Evolutionary conservation across 2,888 invertebrate genomes (phyloP), one percentile per base, ranked within the genome.

Genomic region (Hypena proboscidalis): DNA sequence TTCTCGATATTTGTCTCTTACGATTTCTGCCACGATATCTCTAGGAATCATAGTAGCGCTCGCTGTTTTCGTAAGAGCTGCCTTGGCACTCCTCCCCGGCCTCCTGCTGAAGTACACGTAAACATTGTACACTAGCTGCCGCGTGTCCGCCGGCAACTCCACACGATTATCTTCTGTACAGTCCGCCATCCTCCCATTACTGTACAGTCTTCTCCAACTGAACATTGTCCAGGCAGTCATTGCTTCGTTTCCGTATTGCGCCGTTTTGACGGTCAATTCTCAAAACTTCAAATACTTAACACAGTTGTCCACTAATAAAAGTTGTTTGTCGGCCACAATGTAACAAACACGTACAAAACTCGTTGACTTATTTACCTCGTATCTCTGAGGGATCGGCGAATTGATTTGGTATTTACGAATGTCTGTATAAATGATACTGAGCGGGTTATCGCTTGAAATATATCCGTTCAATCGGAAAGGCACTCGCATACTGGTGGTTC

Each of bases 191-290:
- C 75, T 77, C 6, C 85, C 83, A 45, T 68, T 88, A 67, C 69
- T 89, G 68, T 90, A 90, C 26, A 90, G 66, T 65, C 90, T 73
- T 58, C 90, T 75, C 90, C 90, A 90, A 73, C 89, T 90, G 52
- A 90, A 90, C 90, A 90, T 90, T 31, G 90, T 90, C 90, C 90
- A 90, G 36, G 90, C 90, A 53, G 90, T 90, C 90, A 90, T 90
- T 43, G 90, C 88, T 70, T 88, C 72, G 79, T 89, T 83, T 46
- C 90, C 90, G 88, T 90, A 90, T 61, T 86, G 83, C 77, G 90
- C 90, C 89, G 90, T 89, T 69, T 85, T 88, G 78, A 57, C 45
- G 39, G 30, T 49, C 38, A 58, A 47, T 47, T 50, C 27, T 13
- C 38, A 44, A 42, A 29, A 6, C 25, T 40, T 30, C 2, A 39